Conservation (phyloP, 1,140 invertebrate genomes). For the Coptotermes formosanus region DNA sequence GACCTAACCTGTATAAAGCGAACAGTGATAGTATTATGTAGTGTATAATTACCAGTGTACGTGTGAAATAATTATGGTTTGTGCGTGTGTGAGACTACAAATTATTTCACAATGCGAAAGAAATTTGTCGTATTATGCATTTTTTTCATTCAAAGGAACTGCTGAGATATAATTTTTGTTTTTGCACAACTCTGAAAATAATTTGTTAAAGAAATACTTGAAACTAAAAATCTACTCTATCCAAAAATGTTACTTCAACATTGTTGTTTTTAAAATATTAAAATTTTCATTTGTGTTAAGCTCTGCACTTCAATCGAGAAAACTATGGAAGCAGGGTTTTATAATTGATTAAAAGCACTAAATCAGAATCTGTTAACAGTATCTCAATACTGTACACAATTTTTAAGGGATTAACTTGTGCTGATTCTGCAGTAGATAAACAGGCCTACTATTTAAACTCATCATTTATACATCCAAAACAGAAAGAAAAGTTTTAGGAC, state of each 20-base stretch:
- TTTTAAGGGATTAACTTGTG: not conserved
- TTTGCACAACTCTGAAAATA: not conserved
- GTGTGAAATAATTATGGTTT: constrained; percentile 21
- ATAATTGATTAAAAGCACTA: too few species aligned
- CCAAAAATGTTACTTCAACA: too few species aligned
- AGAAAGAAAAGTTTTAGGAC: not conserved
- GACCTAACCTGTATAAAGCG: constrained; percentile 8
- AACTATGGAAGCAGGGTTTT: too few species aligned
- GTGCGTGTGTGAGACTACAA: not conserved
- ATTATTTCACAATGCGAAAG: not conserved
- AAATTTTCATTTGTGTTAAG: too few species aligned
- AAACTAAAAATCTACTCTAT: not conserved
- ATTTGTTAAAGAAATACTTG: not conserved
- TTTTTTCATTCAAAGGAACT: not conserved
- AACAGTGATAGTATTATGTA: constrained; percentile 24
- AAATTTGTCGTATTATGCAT: not conserved
- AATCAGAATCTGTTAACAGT: too few species aligned
- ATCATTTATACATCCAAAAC: not conserved
- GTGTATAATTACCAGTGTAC: constrained; percentile 11
- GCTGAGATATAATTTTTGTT: not conserved
- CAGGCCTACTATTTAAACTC: not conserved
- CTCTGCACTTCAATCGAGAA: too few species aligned
- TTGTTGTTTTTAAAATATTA: too few species aligned
- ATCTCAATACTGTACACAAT: too few species aligned
- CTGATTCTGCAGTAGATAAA: not conserved